Percentiles rank a stretch among this genome's conserved stretches.
phyloP scores from a whole-genome alignment of 37 sponge, comb jelly and placozoan species.

The Chondrosia reniformis region DNA sequence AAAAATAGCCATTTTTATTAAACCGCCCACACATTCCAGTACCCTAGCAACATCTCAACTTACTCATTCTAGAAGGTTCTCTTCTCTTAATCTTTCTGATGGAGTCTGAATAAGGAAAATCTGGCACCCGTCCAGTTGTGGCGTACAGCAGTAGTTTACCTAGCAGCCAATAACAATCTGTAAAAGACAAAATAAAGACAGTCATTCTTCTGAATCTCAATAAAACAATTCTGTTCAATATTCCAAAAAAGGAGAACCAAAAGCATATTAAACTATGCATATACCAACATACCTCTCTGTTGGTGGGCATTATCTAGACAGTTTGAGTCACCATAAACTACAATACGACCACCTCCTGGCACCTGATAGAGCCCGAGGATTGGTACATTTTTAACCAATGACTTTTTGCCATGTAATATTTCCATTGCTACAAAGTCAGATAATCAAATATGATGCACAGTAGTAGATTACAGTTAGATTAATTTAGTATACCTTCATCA shows the following conservation, averaged over 20 bases:
- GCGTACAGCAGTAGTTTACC: constrained; percentile 51
- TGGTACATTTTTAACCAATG: constrained; percentile 66
- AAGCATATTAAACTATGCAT: too few species aligned
- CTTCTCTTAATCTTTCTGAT: background rate
- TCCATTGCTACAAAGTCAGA: too few species aligned
- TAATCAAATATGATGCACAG: too few species aligned
- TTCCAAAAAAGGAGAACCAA: too few species aligned
- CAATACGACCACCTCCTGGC: constrained; percentile 70
- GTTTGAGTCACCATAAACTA: constrained; percentile 92
- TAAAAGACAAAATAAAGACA: too few species aligned
- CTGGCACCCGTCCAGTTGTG: constrained; percentile 12
- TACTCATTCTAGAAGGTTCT: constrained; percentile 55
- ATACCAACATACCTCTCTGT: constrained; percentile 73
- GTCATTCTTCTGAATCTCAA: too few species aligned
- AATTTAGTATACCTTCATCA: constrained; percentile 84
- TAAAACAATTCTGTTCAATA: too few species aligned
- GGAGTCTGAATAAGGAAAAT: constrained; percentile 17
- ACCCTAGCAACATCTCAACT: constrained; percentile 16
- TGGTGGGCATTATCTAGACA: constrained; percentile 94
- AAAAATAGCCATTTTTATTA: too few species aligned
- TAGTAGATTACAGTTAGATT: too few species aligned
- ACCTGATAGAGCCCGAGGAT: constrained; percentile 81
- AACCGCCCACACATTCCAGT: too few species aligned
- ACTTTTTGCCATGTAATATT: too few species aligned
- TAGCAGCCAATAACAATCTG: constrained; percentile 85